Base-by-base conservation (phyloP, 2,888 invertebrate genomes). In the Mellilla xanthometata region DNA sequence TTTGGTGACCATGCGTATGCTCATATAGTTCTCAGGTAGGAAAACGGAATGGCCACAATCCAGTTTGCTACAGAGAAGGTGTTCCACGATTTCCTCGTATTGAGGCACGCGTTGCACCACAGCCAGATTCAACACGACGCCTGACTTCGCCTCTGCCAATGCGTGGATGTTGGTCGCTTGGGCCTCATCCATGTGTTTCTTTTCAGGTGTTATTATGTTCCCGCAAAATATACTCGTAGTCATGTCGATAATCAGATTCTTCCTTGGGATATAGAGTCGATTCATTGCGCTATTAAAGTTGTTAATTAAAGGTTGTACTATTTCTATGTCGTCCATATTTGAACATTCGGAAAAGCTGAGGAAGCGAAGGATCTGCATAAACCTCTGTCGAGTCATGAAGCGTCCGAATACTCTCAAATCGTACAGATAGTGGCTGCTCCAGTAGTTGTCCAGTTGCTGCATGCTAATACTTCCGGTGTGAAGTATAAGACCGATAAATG, bases 391-490 rank as follows among this genome's bases (percentile, higher is more conserved):
- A 10, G 30, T n/a, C 46, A 46, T 46, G 23, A 27, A 40, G 6
- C 12, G 15, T 8, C 22, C 12, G 12, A 46, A 46, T 27, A 34
- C 3, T 23, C 26, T 12, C 31, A 7, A 3, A 8, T 22, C 19
- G 35, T 19, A 40, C n/a, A 46, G 19, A 22, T 36, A 34, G 23
- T 46, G 46, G 9, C 1, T 6, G 10, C 31, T 46, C 46, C 46
- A 46, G 15, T 46, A 46, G 15, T 46, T 40, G 8, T 7, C 8
- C 12, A 40, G 11, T 8, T 27, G 30, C 12, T 10, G 19, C n/a
- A 30, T 2, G 1, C 19, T 12, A 7, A 46, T 27, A 3, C 34
- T 46, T 13, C 46, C 46, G 6, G 46, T 46, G 27, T 46, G 46
- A 11, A 46, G 9, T 5, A 46, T 3, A 2, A 46, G 22, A 15